phyloP scores from a whole-genome alignment of 35 echinoderm and acorn worm species.

The Chiridota heheva region DNA sequence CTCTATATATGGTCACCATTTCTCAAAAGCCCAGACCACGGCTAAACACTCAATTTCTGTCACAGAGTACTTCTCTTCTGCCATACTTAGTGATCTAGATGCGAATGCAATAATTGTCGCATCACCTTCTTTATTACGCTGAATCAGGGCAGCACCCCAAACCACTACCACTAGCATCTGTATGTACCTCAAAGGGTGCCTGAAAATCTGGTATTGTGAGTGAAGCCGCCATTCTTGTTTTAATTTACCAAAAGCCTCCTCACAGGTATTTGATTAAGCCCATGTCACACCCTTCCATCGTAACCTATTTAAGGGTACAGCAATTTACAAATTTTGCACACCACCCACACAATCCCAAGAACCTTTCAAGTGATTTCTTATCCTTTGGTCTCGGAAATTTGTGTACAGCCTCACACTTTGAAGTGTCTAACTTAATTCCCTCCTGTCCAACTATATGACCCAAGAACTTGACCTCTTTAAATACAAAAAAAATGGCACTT shows the following conservation, averaged over 20 bases:
- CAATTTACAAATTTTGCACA: slow-evolving; percentile 19
- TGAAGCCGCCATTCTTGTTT: not conserved
- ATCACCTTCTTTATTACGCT: not conserved
- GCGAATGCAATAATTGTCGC: slow-evolving; percentile 3
- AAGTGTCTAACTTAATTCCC: not conserved
- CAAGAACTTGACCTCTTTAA: too few species aligned
- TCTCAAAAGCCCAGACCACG: slow-evolving; percentile 60
- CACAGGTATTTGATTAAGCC: not conserved
- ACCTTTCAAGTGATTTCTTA: slow-evolving; percentile 27
- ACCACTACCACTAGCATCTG: slow-evolving; percentile 41
- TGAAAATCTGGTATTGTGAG: slow-evolving; percentile 4
- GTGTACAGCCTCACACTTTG: not conserved
- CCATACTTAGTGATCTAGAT: slow-evolving; percentile 4
- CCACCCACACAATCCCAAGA: slow-evolving; percentile 36
- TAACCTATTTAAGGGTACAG: too few species aligned
- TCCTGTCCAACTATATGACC: not conserved
- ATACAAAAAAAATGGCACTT: too few species aligned
- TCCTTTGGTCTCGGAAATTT: not conserved
- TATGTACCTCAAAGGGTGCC: slow-evolving; percentile 17
- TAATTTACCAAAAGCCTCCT: not conserved
- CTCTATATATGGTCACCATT: slow-evolving; percentile 48
- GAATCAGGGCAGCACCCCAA: slow-evolving; percentile 39
- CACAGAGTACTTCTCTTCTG: slow-evolving; percentile 37
- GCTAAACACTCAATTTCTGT: slow-evolving; percentile 47
- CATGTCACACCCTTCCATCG: not conserved